Evolutionary conservation across 2,797 vertebrate species (phyloP), one percentile per base, ranked within the genome.

Genomic region (Tamandua tetradactyla): DNA sequence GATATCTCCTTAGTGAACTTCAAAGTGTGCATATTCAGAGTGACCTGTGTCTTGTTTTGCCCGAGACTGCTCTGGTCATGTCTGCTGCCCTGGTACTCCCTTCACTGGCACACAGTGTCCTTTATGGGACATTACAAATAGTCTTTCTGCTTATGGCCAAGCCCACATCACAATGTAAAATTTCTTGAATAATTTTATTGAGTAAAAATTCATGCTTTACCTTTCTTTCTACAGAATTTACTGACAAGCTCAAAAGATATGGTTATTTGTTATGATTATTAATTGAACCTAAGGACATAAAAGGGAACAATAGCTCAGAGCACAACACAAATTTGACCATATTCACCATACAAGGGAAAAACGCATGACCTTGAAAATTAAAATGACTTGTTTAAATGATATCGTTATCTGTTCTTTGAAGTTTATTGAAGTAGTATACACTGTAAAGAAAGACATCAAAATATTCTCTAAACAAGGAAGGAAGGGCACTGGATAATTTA

Each of bases 301-400:
- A 97, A 96, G 74, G 89, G 89, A 96, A 78, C 42, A 75, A 87
- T 40, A 88, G 20, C n/a, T 79, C 93, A 87, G 93, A 89, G 69
- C n/a, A 59, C 42, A 96, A 55, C 87, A 25, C n/a, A 69, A 90
- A 74, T 30, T 78, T 20, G 8, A 87, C 76, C 40, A 85, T 32
- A 35, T 55, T 72, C 18, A 52, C 23, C 40, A 74, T 20, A 64
- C 10, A 76, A 64, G 14, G n/a, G 37, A n/a, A 49, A 93, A 88
- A 59, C 17, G 14, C 8, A 82, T 64, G 61, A 72, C 47, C 35
- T 62, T 82, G 78, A 57, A 82, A 89, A 93, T 82, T 84, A 66
- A 87, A 93, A 68, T 23, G 32, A 57, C 61, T 83, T 40, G 13
- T 84, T 84, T 96, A 12, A 79, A 20, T 72, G 44, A 72, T 35